Evolutionary conservation across 2,113 vertebrate species (phyloP).

Genomic region (Lucifuga dentata): DNA sequence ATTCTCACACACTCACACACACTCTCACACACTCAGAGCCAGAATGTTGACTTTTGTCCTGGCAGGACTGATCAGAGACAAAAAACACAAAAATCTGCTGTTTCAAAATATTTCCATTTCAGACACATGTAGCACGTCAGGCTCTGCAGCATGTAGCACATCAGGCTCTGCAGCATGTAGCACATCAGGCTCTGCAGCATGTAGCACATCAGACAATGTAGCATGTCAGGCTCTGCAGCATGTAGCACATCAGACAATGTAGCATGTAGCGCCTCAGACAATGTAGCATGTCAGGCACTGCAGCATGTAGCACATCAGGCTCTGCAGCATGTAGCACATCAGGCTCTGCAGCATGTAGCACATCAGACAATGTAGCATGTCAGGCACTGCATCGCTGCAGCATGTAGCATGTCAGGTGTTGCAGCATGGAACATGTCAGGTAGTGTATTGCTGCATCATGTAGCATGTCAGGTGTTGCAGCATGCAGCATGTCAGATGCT

Average conservation of each 20-base stretch:
- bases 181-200: background rate
- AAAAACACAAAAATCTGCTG: slow-evolving; percentile 11
- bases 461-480: too few relatives aligned
- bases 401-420: background rate
- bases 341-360: too few relatives aligned
- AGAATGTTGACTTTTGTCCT: background rate
- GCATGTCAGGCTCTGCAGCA: background rate
- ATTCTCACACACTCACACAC: background rate
- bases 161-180: slow-evolving; percentile 31
- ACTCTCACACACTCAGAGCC: background rate
- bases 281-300: too few relatives aligned
- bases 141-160: too few relatives aligned
- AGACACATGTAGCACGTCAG: slow-evolving; percentile 36
- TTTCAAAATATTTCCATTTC: slow-evolving; percentile 51
- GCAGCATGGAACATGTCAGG: slow-evolving; percentile 28
- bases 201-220: slow-evolving; percentile 37
- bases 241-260: slow-evolving; percentile 37
- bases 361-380: slow-evolving; percentile 38
- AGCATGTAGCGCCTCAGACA: too few relatives aligned
- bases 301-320: slow-evolving; percentile 29
- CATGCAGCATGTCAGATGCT: slow-evolving; percentile 34
- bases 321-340: background rate
- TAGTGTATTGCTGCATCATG: slow-evolving; percentile 9
- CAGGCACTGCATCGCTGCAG: slow-evolving; percentile 23
- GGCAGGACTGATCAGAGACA: slow-evolving; percentile 9